Conservation (phyloP, 2,113 vertebrate genomes). For the Ammodytes dubius region DNA sequence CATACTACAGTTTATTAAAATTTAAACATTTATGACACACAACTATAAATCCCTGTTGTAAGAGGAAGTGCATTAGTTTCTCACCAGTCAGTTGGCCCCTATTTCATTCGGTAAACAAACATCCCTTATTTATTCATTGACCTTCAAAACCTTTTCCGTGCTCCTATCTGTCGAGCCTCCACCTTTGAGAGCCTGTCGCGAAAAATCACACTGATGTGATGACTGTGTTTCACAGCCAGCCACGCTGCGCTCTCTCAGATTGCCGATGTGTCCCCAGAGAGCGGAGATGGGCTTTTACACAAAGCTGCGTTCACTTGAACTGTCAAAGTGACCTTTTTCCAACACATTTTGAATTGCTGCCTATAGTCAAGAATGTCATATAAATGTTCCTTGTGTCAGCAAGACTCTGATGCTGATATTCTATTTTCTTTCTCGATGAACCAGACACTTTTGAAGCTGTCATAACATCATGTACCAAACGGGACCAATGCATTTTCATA, state of each 20-base stretch:
- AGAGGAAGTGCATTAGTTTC: neutral
- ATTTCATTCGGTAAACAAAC: slow-evolving; percentile 7
- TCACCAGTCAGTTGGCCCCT: slow-evolving; percentile 16
- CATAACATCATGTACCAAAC: neutral
- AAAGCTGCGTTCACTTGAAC: slow-evolving; percentile 41
- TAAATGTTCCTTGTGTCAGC: slow-evolving; percentile 15
- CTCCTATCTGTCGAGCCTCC: slow-evolving; percentile 3
- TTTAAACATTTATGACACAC: neutral
- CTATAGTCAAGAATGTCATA: neutral
- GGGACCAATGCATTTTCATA: slow-evolving; percentile 1
- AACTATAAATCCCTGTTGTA: neutral
- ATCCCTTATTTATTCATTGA: slow-evolving; percentile 33
- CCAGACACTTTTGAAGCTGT: neutral
- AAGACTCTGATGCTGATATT: neutral
- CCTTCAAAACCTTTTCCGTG: slow-evolving; percentile 2
- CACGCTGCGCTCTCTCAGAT: slow-evolving; percentile 7
- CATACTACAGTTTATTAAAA: neutral
- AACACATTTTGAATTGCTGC: slow-evolving; percentile 10
- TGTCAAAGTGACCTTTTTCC: slow-evolving; percentile 62
- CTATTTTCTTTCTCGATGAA: neutral
- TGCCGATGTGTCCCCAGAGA: slow-evolving; percentile 41
- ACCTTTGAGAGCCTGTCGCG: slow-evolving; percentile 6
- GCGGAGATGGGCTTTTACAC: slow-evolving; percentile 48
- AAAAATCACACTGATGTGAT: slow-evolving; percentile 28
- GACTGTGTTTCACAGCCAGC: slow-evolving; percentile 32